These are phyloP conservation scores for Leptopilina syphax DNA, from an alignment of 2,888 invertebrate genomes.

Conservation along the genomic window DNA sequence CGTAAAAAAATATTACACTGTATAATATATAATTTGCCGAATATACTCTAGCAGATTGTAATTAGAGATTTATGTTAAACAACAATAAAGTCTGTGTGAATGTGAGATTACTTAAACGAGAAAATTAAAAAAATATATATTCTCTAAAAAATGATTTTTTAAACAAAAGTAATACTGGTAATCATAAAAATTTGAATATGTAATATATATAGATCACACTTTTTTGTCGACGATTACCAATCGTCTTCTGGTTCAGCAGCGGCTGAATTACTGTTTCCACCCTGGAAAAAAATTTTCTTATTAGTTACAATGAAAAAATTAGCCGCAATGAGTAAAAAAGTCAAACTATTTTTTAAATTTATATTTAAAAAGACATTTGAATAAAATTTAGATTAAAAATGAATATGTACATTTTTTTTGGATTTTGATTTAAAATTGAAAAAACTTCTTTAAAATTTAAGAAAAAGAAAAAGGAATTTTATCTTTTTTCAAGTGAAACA, in stretches of 20 bases:
- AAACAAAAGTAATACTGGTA: constrained; percentile 18
- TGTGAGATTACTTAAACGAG: constrained; percentile 46
- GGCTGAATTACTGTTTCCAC: not conserved
- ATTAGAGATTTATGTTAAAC: no score
- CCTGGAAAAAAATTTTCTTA: not conserved
- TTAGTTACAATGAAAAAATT: not conserved
- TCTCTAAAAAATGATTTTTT: not conserved
- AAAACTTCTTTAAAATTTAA: no score
- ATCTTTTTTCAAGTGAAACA: no score
- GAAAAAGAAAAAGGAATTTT: no score
- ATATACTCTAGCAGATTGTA: no score
- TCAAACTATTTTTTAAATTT: no score
- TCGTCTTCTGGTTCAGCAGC: constrained; percentile 36
- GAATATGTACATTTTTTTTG: no score
- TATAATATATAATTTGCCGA: no score
- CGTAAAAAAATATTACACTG: no score
- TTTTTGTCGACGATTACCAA: constrained; percentile 21
- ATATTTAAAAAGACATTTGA: no score
- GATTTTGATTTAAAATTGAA: no score
- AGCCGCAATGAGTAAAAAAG: not conserved
- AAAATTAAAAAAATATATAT: constrained; percentile 41
- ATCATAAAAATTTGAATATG: not conserved
- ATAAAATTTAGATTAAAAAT: no score
- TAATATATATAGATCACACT: constrained; percentile 11
- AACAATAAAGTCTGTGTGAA: not conserved